A percentile compares a stretch with the other conserved stretches of the same genome.
phyloP scores from a whole-genome alignment of 2,113 vertebrate species.

The Sapayoa aenigma region DNA sequence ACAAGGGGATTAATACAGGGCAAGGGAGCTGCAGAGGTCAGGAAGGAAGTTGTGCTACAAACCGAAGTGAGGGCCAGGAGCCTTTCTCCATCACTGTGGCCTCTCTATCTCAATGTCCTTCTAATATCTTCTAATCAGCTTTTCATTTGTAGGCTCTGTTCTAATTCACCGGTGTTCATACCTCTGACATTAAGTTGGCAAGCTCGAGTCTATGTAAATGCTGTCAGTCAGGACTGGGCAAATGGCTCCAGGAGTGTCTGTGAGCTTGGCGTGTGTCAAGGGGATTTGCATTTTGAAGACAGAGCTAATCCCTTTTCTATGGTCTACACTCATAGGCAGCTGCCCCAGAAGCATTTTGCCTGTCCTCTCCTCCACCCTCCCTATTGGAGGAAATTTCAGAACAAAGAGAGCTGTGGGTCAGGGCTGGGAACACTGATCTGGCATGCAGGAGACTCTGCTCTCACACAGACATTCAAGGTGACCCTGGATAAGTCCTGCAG shows the following conservation, averaged over 20 bases:
- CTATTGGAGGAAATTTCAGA: neutral
- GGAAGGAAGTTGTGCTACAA: neutral
- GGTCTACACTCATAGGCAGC: neutral
- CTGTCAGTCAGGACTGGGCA: slow-evolving; percentile 1
- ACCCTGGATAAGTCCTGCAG: neutral
- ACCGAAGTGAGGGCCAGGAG: neutral
- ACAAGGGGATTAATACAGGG: neutral
- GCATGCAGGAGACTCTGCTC: neutral
- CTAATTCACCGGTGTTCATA: neutral
- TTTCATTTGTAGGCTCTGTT: neutral
- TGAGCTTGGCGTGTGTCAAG: slow-evolving; percentile 5
- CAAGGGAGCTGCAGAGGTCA: neutral
- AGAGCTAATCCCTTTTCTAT: slow-evolving; percentile 47
- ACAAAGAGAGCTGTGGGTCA: neutral
- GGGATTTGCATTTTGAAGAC: slow-evolving; percentile 59
- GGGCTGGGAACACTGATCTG: neutral
- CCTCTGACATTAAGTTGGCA: slow-evolving; percentile 13
- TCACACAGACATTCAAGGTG: neutral
- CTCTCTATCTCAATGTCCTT: slow-evolving; percentile 3
- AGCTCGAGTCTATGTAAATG: neutral
- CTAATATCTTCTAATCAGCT: slow-evolving; percentile 43
- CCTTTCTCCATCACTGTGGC: neutral
- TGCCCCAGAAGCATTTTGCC: slow-evolving; percentile 7
- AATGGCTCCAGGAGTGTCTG: neutral
- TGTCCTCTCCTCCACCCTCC: neutral